Base-by-base conservation (phyloP, 1,140 invertebrate genomes). In the Drosophila biarmipes region DNA sequence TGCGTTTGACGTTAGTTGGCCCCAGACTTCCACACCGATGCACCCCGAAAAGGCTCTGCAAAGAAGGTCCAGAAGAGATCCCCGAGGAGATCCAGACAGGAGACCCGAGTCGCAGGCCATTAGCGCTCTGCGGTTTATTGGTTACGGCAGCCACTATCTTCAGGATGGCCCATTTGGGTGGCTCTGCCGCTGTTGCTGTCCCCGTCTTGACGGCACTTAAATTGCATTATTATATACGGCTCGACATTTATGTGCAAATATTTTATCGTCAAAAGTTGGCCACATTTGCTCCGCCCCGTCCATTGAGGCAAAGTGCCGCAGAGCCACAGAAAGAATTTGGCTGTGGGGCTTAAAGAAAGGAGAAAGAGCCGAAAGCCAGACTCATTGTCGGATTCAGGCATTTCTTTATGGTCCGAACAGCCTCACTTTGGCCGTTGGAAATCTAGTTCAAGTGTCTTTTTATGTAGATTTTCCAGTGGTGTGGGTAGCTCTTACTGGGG, bases 241-340 rank as follows among this genome's bases (percentile, higher is more conserved):
- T 75, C 68, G 82, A 90, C 82, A 90, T 84, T 90, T 90, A 87
- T 87, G 87, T 81, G 87, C 76, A 84, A 90, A 90, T 90, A 78
- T 76, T 87, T 84, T 87, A 90, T 90, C 68, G 80, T 75, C 73
- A 61, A 76, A 87, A 86, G 69, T 89, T 89, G 67, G 62, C 64
- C 77, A 61, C 51, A 31, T 34, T 58, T 27, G 56, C 55, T 27
- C 46, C 56, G 55, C 57, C 56, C n/a, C 58, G 17, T 64, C 59
- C 68, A 79, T 79, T 75, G 71, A 48, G 24, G 24, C 24, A 17
- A 48, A 48, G 29, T 7, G 17, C 10, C 40, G 40, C 40, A 19
- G 45, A 63, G 43, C 29, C 14, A 58, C 64, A 37, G 66, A 75
- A 52, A 57, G 24, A 73, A 51, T 71, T 51, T 73, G 21, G 54